Base-by-base conservation (phyloP, 2,888 invertebrate species). In the Chrysomela aeneicollis region DNA sequence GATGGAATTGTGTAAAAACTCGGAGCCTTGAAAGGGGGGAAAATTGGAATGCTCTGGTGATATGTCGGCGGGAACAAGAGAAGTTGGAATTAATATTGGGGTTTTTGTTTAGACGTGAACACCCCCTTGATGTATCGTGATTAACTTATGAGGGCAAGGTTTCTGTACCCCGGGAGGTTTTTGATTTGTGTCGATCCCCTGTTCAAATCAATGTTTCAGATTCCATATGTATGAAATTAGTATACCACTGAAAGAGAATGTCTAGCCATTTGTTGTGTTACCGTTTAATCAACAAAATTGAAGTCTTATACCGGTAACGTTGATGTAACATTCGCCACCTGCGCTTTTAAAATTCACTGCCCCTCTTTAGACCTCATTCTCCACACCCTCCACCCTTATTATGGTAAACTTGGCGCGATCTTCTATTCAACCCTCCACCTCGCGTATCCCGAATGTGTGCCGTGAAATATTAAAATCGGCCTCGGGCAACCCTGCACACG, bases 31-130 rank as follows among this genome's bases (percentile, higher is more conserved):
- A 50, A 53, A 51, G 37, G 57, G 42, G 60, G 67, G 64, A 55
- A 66, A 64, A 71, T 66, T 69, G 66, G 66, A 69, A 69, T 64
- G 59, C 68, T 65, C 60, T 61, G 69, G 68, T 66, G 67, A 66
- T 67, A 60, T 65, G 61, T 68, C 63, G 66, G 64, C 57, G 59
- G 55, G 61, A 69, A 66, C 64, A 66, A 64, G 64, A 64, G 65
- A 54, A 30, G 53, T 60, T 61, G 47, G 66, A 26, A 63, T 63
- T 68, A 63, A 68, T 66, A 59, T 19, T 12, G 42, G 17, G 53
- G 18, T 63, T 63, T 63, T 59, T 64, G 52, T 61, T 65, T 61
- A 60, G 59, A 64, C 60, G 52, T 17, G 47, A 30, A 55, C 55
- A 15, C 32, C 58, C 54, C 46, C 58, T 53, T 5, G 30, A 67